phyloP scores from a whole-genome alignment of 1,140 invertebrate genomes.

The Brachionus angularis region DNA sequence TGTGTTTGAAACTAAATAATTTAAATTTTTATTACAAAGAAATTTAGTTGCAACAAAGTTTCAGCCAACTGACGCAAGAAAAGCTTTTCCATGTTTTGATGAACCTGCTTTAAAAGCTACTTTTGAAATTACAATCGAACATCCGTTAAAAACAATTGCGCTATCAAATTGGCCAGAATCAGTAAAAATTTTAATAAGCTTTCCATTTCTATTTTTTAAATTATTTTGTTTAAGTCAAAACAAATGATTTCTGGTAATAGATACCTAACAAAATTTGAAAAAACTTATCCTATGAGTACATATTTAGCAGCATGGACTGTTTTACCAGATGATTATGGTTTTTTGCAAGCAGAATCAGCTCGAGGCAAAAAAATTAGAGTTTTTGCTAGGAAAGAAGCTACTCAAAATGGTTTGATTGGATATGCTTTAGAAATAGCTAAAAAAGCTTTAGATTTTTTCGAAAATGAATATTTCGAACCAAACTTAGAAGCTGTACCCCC shows the following conservation, averaged over 20 bases:
- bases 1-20: neutral
- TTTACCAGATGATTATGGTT: conserved; percentile 33
- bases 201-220: neutral
- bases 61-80: conserved; percentile 42
- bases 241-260: neutral
- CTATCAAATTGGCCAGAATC: conserved; percentile 34
- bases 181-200: neutral
- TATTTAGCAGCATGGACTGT: conserved; percentile 72
- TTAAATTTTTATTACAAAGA: neutral
- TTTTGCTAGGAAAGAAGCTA: conserved; percentile 26
- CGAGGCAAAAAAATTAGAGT: conserved; percentile 21
- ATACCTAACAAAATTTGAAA: conserved; percentile 23
- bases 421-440: conserved; percentile 25
- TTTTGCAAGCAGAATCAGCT: neutral
- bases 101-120: conserved; percentile 83
- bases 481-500: neutral
- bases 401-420: neutral
- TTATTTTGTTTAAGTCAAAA: neutral
- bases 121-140: conserved; percentile 65
- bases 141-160: conserved; percentile 18
- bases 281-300: conserved; percentile 68
- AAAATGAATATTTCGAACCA: conserved; percentile 2
- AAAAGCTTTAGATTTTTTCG: conserved; percentile 9
- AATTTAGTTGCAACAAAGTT: conserved; percentile 43
- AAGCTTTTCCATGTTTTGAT: conserved; percentile 76